Percentiles rank a stretch among this genome's conserved stretches.
Conservation (phyloP, 2,797 vertebrate species). For the Phoxinus dragarum region DNA sequence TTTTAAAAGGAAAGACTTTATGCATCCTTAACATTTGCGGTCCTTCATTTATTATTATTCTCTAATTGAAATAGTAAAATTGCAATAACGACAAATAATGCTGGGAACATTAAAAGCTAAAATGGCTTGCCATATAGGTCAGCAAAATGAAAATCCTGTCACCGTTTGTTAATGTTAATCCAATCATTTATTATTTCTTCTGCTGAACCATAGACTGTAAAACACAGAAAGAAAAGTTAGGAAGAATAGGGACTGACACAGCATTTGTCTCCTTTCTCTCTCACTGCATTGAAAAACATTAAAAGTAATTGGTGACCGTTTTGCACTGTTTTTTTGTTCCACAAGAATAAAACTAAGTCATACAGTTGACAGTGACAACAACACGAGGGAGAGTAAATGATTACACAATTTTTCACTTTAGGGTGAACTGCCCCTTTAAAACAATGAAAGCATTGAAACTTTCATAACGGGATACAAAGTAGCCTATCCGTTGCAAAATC, state of each 20-base stretch:
- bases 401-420: background rate
- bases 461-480: background rate
- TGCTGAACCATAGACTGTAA: too few species aligned
- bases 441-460: background rate
- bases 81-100: too few species aligned
- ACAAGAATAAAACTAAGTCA: background rate
- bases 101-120: too few species aligned
- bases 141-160: background rate
- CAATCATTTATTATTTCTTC: background rate
- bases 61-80: too few species aligned
- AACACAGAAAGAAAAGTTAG: background rate
- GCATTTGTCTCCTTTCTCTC: background rate
- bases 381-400: background rate
- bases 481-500: background rate
- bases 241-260: background rate
- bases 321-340: background rate
- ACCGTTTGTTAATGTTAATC: background rate
- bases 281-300: background rate
- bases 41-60: too few species aligned
- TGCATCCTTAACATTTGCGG: too few species aligned
- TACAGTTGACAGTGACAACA: background rate
- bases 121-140: too few species aligned
- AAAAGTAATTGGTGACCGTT: background rate
- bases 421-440: background rate
- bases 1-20: too few species aligned